A percentile compares a stretch with the other conserved stretches of the same genome.
phyloP scores from a whole-genome alignment of 1,140 invertebrate species.

The Tribolium madens region DNA sequence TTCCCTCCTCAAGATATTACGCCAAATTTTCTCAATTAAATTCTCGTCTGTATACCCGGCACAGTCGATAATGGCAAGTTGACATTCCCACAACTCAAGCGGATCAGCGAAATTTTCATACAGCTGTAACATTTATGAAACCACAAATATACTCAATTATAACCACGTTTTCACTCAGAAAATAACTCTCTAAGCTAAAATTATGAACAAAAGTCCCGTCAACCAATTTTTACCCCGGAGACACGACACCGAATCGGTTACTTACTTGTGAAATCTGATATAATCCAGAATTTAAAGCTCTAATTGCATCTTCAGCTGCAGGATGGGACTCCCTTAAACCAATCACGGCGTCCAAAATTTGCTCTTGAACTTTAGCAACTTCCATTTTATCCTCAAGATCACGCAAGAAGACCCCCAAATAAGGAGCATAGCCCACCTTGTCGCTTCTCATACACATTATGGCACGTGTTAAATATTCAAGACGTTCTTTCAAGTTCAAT shows the following conservation, averaged over 20 bases:
- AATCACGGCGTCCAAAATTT: conserved; percentile 75
- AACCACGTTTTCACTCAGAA: no score
- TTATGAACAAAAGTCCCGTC: no score
- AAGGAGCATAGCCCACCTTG: conserved; percentile 79
- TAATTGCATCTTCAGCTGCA: conserved; percentile 66
- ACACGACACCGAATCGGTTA: no score
- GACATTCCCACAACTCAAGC: conserved; percentile 86
- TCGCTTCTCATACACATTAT: conserved; percentile 94
- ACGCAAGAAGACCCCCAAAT: conserved; percentile 87
- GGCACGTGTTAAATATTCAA: conserved; percentile 93
- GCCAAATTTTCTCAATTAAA: conserved; percentile 84
- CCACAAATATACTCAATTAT: no score
- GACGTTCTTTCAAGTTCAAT: conserved; percentile 77
- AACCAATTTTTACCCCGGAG: no score
- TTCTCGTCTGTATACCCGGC: conserved; percentile 81
- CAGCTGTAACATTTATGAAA: conserved; percentile 69
- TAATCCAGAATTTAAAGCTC: conserved; percentile 72
- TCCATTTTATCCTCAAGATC: conserved; percentile 96
- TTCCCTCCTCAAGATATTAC: conserved; percentile 77
- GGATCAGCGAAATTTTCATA: conserved; percentile 88
- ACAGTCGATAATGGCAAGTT: conserved; percentile 87
- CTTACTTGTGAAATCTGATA: conserved; percentile 76
- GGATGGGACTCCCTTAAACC: conserved; percentile 67
- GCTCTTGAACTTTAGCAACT: conserved; percentile 84
- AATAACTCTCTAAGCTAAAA: no score